These are phyloP conservation scores for Drosophila gaucha DNA, from an alignment of 2,888 invertebrate species.

Conservation along the genomic window DNA sequence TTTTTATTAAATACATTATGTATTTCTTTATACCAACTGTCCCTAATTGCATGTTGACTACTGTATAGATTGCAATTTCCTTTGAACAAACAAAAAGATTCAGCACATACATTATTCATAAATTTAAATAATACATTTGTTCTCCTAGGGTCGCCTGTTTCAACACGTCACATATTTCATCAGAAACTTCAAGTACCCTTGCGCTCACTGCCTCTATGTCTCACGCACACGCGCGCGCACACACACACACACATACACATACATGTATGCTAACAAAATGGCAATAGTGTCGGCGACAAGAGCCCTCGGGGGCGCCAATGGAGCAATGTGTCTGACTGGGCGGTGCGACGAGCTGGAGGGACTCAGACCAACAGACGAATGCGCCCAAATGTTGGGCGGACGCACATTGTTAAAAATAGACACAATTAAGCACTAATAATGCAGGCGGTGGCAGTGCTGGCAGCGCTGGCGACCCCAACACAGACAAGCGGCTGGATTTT, in stretches of 20 bases:
- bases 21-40: too few relatives aligned
- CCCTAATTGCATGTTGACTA: not conserved
- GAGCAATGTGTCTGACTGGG: slow-evolving; percentile 11
- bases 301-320: slow-evolving; percentile 43
- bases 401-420: slow-evolving; percentile 74
- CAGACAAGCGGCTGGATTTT: slow-evolving; percentile 18
- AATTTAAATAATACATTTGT: not conserved
- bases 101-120: not conserved
- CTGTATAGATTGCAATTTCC: not conserved
- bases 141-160: not conserved
- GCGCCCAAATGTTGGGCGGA: slow-evolving; percentile 60
- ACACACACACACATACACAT: slow-evolving; percentile 7
- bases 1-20: not conserved
- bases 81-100: not conserved
- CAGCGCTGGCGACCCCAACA: slow-evolving; percentile 21
- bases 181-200: slow-evolving; percentile 17
- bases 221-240: not conserved
- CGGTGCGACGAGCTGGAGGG: not conserved
- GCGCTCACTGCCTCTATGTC: not conserved
- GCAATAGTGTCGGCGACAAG: slow-evolving; percentile 41
- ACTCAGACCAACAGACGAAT: slow-evolving; percentile 30
- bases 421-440: slow-evolving; percentile 78
- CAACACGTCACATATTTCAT: slow-evolving; percentile 16
- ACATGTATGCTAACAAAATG: slow-evolving; percentile 39
- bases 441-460: slow-evolving; percentile 48